Base-by-base conservation (phyloP, 2,113 vertebrate genomes). In the Cynocephalus volans region DNA sequence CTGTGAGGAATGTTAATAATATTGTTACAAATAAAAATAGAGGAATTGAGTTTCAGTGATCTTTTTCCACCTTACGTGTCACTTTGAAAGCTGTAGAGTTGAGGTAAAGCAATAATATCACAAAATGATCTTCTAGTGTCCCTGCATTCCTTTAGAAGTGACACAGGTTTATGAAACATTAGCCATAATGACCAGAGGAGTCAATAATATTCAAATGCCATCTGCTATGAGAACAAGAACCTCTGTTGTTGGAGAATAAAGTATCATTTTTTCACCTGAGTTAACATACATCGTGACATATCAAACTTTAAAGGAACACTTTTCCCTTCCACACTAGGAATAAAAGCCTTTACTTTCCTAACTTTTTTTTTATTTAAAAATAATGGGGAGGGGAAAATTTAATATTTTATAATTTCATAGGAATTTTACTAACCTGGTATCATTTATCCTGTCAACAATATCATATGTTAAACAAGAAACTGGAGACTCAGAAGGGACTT, bases 1-100 rank as follows among this genome's bases (percentile, higher is more conserved):
- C n/a, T 97, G 33, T 62, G 26, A 93, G 52, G 24, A 84, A 72
- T 14, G 1, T 54, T 86, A 76, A 80, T 97, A 97, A 95, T 93
- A 94, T 3, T 0, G 0, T n/a, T 84, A 77, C 45, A 48, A 65
- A 77, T 56, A 65, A n/a, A 90, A 62, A 60, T 5, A 41, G 5
- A 8, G 21, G 45, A 84, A 92, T 41, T 83, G 82, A 92, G 50
- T 90, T 93, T 94, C 65, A 79, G 31, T 48, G 19, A 88, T 73
- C 24, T 73, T 15, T 90, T 95, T 88, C 50, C 52, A 95, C n/a
- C 19, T 77, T 69, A n/a, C 48, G 11, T 41, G 41, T 76, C 62
- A 85, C 54, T 95, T 36, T 75, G 64, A 92, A 95, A 84, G 21
- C 15, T 69, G 3, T 19, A 28, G 90, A 62, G 6, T 33, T 84